These are phyloP conservation scores for Etheostoma cragini DNA, from an alignment of 2,113 vertebrate species.

Conservation along the genomic window DNA sequence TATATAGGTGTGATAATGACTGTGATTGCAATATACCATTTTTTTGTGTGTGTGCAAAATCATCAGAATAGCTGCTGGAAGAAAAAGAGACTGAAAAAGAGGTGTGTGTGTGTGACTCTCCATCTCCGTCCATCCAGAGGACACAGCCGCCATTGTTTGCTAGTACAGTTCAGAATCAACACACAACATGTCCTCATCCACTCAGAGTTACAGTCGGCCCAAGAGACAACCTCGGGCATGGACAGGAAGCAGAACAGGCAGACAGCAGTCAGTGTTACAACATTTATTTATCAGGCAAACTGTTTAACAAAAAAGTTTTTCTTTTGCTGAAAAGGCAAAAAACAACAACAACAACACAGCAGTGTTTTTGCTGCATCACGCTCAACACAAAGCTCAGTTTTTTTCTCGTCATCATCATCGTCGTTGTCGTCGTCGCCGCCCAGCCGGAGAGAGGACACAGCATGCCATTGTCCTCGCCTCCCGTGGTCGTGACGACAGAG, in stretches of 20 bases:
- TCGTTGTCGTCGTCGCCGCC: conserved; percentile 30
- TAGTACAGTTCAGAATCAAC: conserved; percentile 33
- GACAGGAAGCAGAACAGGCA: not conserved
- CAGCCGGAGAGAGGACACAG: conserved; percentile 62
- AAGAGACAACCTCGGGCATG: not conserved
- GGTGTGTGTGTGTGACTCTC: not conserved
- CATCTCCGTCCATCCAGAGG: not conserved
- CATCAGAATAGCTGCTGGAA: not conserved
- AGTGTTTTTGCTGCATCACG: conserved; percentile 48
- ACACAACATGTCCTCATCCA: conserved; percentile 15
- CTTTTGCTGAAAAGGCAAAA: not conserved
- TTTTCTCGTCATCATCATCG: conserved; percentile 62
- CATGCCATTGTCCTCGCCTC: conserved; percentile 70
- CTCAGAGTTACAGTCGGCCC: conserved; percentile 8
- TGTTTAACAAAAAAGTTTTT: not conserved
- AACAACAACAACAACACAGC: not conserved
- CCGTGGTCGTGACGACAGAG: conserved; percentile 61
- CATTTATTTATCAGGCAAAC: not conserved
- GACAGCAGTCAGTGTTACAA: not conserved
- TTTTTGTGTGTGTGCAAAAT: no score
- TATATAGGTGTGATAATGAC: no score
- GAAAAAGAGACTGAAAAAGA: not conserved
- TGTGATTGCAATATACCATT: no score
- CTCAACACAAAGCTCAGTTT: conserved; percentile 35
- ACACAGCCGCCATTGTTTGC: conserved; percentile 61